These are phyloP conservation scores for Alviniconcha marisindica DNA, from an alignment of 1,140 invertebrate genomes.

Conservation along the genomic window DNA sequence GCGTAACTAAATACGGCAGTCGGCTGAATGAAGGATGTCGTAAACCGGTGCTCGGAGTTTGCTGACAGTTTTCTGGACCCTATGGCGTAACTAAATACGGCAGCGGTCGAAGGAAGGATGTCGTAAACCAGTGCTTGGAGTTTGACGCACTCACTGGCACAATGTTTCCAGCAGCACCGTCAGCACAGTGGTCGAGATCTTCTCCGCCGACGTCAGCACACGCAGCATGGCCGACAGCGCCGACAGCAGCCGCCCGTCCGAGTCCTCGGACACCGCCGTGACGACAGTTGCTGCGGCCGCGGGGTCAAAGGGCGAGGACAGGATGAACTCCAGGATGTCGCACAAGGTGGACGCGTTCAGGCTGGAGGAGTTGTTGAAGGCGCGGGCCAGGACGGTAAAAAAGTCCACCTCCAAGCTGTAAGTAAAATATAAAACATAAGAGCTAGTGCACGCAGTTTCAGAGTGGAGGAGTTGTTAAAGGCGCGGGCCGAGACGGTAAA, in stretches of 20 bases:
- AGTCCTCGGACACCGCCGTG: background rate
- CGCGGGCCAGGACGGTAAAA: background rate
- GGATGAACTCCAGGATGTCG: background rate
- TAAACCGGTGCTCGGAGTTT: too few relatives aligned
- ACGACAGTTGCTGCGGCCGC: background rate
- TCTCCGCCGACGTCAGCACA: background rate
- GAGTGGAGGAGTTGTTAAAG: too few relatives aligned
- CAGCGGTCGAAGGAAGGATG: too few relatives aligned
- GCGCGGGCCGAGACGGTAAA: too few relatives aligned
- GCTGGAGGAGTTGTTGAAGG: background rate
- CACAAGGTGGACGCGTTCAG: background rate
- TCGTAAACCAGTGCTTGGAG: too few relatives aligned
- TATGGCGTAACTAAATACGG: too few relatives aligned
- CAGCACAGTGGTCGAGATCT: background rate
- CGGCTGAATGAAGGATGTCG: too few relatives aligned
- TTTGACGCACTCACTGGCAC: too few relatives aligned
- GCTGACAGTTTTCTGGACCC: too few relatives aligned
- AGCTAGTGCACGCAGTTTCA: too few relatives aligned
- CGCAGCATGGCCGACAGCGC: background rate
- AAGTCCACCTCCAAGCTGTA: conserved; percentile 18
- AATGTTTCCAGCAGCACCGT: background rate
- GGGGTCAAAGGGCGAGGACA: background rate
- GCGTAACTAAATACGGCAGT: too few relatives aligned
- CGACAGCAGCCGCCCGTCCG: background rate
- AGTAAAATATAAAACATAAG: background rate